Conservation (phyloP, 2,888 invertebrate species). For the Psylliodes chrysocephalus region DNA sequence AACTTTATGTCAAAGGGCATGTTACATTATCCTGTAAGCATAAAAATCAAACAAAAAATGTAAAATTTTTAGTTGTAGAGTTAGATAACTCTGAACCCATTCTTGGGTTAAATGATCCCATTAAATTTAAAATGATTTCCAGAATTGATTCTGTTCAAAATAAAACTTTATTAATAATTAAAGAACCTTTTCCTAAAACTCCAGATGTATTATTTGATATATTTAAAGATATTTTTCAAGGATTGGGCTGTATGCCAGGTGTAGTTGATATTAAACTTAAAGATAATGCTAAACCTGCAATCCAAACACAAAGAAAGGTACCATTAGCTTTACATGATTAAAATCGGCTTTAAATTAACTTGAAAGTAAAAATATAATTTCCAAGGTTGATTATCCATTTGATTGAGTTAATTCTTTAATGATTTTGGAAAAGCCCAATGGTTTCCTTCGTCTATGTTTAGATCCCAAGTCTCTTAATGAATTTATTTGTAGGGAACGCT, state of each 20-base stretch:
- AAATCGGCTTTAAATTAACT: neutral
- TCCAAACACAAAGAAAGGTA: too few species aligned
- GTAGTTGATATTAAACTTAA: neutral
- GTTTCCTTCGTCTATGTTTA: constrained; percentile 14
- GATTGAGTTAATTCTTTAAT: constrained; percentile 8
- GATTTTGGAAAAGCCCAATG: constrained; percentile 19
- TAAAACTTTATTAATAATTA: too few species aligned
- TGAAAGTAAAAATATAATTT: neutral
- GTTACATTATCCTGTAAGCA: too few species aligned
- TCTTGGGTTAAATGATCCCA: neutral
- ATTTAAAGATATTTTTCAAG: neutral
- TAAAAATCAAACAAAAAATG: too few species aligned
- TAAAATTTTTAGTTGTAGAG: too few species aligned
- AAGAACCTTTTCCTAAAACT: neutral
- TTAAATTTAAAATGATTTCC: neutral
- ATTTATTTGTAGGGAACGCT: constrained; percentile 1
- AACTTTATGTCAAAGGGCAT: too few species aligned
- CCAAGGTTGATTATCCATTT: neutral
- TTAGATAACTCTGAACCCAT: neutral
- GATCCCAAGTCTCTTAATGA: constrained; percentile 12
- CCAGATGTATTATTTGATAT: neutral
- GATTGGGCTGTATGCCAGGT: neutral
- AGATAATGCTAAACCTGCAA: neutral
- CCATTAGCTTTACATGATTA: neutral
- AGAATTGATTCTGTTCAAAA: neutral